These are phyloP conservation scores for Petaurus breviceps DNA, from an alignment of 2,113 vertebrate species.

Conservation along the genomic window DNA sequence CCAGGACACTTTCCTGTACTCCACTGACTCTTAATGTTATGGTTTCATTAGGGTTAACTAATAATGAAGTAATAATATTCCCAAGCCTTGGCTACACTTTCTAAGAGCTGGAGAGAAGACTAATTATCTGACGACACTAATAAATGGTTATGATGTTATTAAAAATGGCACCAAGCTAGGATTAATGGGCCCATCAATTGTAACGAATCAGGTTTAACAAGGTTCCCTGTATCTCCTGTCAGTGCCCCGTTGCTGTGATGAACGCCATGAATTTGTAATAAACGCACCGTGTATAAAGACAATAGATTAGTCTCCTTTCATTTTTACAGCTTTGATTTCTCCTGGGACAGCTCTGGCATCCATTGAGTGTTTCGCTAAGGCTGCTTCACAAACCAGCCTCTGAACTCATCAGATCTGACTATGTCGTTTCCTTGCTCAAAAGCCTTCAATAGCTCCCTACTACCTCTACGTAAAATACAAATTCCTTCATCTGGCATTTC, in stretches of 20 bases:
- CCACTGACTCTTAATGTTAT: slow-evolving; percentile 45
- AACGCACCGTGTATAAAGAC: not conserved
- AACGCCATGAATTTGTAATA: not conserved
- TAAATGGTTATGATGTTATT: slow-evolving; percentile 88
- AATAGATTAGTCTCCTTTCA: not conserved
- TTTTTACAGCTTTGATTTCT: slow-evolving; percentile 19
- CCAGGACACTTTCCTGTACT: not conserved
- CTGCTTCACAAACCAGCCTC: not conserved
- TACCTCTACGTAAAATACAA: not conserved
- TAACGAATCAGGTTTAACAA: slow-evolving; percentile 88
- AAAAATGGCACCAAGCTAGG: slow-evolving; percentile 86
- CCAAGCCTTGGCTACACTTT: slow-evolving; percentile 74
- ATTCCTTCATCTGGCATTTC: not conserved
- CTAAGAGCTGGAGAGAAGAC: slow-evolving; percentile 81
- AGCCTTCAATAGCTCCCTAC: not conserved
- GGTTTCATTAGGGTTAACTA: slow-evolving; percentile 57
- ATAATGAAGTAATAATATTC: slow-evolving; percentile 75
- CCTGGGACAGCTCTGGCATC: not conserved
- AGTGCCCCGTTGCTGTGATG: slow-evolving; percentile 78
- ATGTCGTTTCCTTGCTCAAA: not conserved
- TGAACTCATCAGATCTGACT: not conserved
- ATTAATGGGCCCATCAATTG: slow-evolving; percentile 88
- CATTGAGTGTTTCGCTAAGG: slow-evolving; percentile 1
- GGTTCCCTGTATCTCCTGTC: slow-evolving; percentile 83
- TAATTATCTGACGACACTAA: slow-evolving; percentile 86